These are phyloP conservation scores for Melospiza melodia DNA, from an alignment of 2,113 vertebrate species.

Conservation along the genomic window DNA sequence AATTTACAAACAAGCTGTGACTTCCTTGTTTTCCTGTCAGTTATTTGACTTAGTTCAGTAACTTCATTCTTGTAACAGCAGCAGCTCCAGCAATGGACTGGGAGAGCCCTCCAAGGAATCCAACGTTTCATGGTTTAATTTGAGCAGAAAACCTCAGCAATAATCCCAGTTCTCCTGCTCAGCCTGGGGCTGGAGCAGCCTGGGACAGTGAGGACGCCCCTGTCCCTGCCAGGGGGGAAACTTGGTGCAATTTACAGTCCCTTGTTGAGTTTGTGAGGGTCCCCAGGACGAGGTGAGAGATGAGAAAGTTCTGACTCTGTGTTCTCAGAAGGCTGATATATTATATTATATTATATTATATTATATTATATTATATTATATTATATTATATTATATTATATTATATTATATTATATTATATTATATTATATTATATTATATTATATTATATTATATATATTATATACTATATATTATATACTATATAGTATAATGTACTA, in stretches of 20 bases:
- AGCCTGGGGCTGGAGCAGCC: not conserved
- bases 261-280: too few species aligned
- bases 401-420: too few species aligned
- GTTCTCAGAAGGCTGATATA: too few species aligned
- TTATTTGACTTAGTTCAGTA: not conserved
- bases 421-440: too few species aligned
- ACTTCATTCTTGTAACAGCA: not conserved
- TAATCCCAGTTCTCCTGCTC: not conserved
- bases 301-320: too few species aligned
- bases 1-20: not conserved
- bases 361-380: too few species aligned
- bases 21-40: not conserved
- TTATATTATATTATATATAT: too few species aligned
- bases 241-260: not conserved
- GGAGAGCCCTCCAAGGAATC: not conserved
- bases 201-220: not conserved
- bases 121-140: accelerated
- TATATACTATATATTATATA: too few species aligned
- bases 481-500: too few species aligned
- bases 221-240: not conserved
- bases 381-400: too few species aligned
- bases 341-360: too few species aligned
- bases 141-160: not conserved
- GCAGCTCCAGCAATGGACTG: not conserved
- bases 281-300: too few species aligned